phyloP scores from a whole-genome alignment of 1,140 invertebrate species.

The Platyura marginata region DNA sequence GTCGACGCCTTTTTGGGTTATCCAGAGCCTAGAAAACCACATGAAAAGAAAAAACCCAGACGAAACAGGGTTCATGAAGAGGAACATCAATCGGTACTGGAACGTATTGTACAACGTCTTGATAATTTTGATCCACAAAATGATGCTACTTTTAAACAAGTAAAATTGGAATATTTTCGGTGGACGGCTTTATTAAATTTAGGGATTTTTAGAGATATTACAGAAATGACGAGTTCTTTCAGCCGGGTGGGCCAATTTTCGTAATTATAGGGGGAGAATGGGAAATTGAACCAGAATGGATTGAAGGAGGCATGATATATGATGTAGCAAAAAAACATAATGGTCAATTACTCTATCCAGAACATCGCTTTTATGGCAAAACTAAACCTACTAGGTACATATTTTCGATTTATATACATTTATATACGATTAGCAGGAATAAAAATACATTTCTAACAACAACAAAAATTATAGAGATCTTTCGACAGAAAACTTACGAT shows the following conservation, averaged over 20 bases:
- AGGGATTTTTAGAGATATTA: too few species aligned
- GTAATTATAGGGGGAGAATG: conserved; percentile 53
- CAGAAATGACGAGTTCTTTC: conserved; percentile 31
- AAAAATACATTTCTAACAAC: neutral
- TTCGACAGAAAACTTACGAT: conserved; percentile 40
- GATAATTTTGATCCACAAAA: conserved; percentile 55
- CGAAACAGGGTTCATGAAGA: too few species aligned
- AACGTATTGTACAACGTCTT: conserved; percentile 16
- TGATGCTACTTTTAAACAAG: conserved; percentile 32
- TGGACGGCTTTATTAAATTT: too few species aligned
- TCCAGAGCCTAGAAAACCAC: too few species aligned
- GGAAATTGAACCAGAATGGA: conserved; percentile 28
- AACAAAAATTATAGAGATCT: conserved; percentile 13
- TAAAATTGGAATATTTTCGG: too few species aligned
- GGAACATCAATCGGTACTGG: too few species aligned
- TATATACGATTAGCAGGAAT: neutral
- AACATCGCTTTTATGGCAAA: conserved; percentile 58
- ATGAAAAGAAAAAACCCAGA: too few species aligned
- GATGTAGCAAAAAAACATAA: conserved; percentile 31
- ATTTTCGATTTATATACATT: neutral
- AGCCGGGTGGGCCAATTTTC: conserved; percentile 36
- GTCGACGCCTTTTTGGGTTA: too few species aligned
- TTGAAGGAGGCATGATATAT: conserved; percentile 22
- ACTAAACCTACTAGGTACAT: conserved; percentile 42
- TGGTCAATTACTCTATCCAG: conserved; percentile 36